Base-by-base conservation (phyloP, 2,797 vertebrate species). In the Pelodytes ibericus region DNA sequence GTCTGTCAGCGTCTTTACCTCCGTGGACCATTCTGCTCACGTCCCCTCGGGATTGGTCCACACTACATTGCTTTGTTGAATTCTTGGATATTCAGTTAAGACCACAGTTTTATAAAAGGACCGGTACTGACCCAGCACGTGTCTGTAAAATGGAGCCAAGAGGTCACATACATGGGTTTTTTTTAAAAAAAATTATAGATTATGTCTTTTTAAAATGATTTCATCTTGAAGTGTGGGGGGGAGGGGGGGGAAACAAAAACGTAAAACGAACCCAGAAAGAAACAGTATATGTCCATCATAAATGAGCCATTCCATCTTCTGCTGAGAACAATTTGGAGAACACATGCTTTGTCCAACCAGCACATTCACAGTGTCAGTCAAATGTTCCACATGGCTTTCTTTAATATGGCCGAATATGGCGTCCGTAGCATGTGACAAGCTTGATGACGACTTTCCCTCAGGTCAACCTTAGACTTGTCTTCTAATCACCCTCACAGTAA, bases 141-240 rank as follows among this genome's bases (percentile, higher is more conserved):
- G 90, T 89, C 92, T 91, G 87, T 90, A 60, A 92, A 91, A 88
- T 90, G 89, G 87, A 91, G 92, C 90, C 90, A 91, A 61, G 16
- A 10, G 69, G 76, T 72, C 70, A 67, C 39, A 60, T n/a, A 51
- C 4, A 51, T 29, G 13, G n/a, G n/a, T n/a, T n/a, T n/a, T n/a
- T n/a, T n/a, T n/a, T n/a, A n/a, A n/a, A 47, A 49, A 20, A 20
- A 36, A 11, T 36, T 36, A 0, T 20, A 7, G 18, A 3, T 44
- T 39, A 58, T 22, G 53, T 33, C 3, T 64, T 36, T 25, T 53
- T 26, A 16, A 31, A 30, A 25, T 15, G 10, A 3, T 15, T 44
- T 44, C n/a, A 15, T 44, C 13, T 44, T 44, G 41, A 44, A 13
- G 41, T 16, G 15, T 16, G 13, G 41, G 13, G n/a, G 11, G n/a